These are phyloP conservation scores for Emydura subglobosa DNA, from an alignment of 2,113 vertebrate genomes.

Conservation along the genomic window DNA sequence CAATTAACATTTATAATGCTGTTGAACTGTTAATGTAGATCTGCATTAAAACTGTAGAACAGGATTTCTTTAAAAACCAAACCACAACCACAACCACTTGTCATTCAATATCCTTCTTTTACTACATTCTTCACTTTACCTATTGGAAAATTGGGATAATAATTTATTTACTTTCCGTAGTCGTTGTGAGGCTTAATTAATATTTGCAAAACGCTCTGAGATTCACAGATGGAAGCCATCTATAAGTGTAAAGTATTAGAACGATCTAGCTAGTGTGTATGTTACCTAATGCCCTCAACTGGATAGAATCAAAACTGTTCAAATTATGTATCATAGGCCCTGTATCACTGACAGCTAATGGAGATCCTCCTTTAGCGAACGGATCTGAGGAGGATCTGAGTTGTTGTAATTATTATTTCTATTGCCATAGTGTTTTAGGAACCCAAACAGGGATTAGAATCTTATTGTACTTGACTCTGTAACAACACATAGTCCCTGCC, in stretches of 20 bases:
- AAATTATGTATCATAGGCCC: neutral
- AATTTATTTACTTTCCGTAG: neutral
- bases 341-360: neutral
- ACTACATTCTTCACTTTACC: neutral
- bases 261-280: neutral
- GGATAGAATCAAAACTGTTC: neutral
- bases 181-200: slow-evolving; percentile 7
- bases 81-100: neutral
- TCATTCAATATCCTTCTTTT: neutral
- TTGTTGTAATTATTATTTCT: neutral
- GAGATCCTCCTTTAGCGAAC: neutral
- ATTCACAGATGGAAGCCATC: neutral
- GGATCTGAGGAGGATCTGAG: neutral
- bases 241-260: neutral
- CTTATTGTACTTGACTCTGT: neutral
- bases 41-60: neutral
- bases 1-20: neutral
- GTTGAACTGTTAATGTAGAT: neutral
- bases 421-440: neutral
- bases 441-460: neutral
- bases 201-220: neutral
- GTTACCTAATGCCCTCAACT: neutral
- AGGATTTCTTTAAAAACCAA: neutral
- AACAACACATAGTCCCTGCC: neutral
- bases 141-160: neutral